Conservation (phyloP, 2,113 vertebrate species). For the Silurus asotus region DNA sequence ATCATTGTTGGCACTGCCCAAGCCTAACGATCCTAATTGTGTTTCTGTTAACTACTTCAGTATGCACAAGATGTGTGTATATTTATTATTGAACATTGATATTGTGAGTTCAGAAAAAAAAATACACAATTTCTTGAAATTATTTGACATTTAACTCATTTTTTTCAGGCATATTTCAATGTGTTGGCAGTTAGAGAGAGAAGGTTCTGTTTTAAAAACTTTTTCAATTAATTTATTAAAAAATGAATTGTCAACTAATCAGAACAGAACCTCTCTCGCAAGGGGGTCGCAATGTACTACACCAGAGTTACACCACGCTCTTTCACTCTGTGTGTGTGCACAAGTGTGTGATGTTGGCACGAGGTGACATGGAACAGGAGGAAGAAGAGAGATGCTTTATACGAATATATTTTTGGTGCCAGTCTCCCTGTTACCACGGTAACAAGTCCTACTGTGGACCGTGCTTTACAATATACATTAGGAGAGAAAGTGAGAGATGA, state of each 20-base stretch:
- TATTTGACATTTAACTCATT: too few species aligned
- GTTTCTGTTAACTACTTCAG: conserved; percentile 10
- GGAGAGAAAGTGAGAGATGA: conserved; percentile 41
- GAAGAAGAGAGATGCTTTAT: conserved; percentile 69
- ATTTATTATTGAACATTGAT: neutral
- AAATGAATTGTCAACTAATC: neutral
- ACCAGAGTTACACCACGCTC: neutral
- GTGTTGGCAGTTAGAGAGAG: too few species aligned
- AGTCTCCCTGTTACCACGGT: conserved; percentile 75
- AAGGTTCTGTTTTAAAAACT: too few species aligned
- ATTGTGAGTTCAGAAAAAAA: neutral
- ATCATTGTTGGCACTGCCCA: neutral
- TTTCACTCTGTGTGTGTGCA: conserved; percentile 7
- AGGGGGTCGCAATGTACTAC: neutral
- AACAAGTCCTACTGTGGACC: conserved; percentile 68
- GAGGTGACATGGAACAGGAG: conserved; percentile 62
- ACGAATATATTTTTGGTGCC: conserved; percentile 75
- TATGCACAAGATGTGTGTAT: neutral
- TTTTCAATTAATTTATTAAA: too few species aligned
- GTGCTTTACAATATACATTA: conserved; percentile 65
- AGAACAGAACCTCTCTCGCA: neutral
- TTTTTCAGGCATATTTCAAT: too few species aligned
- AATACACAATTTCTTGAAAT: too few species aligned
- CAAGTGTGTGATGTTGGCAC: conserved; percentile 45
- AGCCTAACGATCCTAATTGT: neutral